Percentiles rank a stretch among this genome's conserved stretches.
Conservation (phyloP, 2,888 invertebrate species). For the Conomelus anceps region DNA sequence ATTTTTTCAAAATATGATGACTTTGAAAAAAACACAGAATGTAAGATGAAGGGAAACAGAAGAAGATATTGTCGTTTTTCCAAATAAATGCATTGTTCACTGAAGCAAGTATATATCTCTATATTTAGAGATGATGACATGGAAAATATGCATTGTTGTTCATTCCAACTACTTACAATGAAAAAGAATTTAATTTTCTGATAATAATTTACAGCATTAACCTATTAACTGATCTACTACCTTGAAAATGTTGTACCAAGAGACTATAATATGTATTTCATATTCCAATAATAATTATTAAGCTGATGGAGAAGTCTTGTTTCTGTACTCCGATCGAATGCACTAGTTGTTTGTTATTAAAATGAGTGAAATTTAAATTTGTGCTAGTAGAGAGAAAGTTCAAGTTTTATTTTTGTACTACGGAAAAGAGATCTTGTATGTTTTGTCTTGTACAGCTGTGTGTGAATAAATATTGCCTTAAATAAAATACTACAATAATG, state of each 20-base stretch:
- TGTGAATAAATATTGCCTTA: constrained; percentile 10
- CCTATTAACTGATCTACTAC: no score
- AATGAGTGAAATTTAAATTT: neutral
- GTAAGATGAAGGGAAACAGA: no score
- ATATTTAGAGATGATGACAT: neutral
- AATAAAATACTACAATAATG: constrained; percentile 12
- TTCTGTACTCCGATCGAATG: neutral
- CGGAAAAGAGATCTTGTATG: neutral
- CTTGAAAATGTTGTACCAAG: no score
- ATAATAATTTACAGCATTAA: neutral
- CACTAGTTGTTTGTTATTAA: neutral
- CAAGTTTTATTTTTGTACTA: constrained; percentile 7
- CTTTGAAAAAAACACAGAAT: no score
- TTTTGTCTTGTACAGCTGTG: constrained; percentile 8
- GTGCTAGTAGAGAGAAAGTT: neutral
- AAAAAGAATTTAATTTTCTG: neutral
- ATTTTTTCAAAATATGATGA: no score
- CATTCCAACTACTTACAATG: neutral
- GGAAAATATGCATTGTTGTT: neutral
- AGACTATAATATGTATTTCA: no score
- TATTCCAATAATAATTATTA: no score
- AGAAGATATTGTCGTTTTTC: no score
- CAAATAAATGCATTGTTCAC: no score
- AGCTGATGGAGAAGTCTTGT: neutral
- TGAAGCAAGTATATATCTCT: no score